Base-by-base conservation (phyloP, 2,888 invertebrate species). In the Salpingus planirostris region DNA sequence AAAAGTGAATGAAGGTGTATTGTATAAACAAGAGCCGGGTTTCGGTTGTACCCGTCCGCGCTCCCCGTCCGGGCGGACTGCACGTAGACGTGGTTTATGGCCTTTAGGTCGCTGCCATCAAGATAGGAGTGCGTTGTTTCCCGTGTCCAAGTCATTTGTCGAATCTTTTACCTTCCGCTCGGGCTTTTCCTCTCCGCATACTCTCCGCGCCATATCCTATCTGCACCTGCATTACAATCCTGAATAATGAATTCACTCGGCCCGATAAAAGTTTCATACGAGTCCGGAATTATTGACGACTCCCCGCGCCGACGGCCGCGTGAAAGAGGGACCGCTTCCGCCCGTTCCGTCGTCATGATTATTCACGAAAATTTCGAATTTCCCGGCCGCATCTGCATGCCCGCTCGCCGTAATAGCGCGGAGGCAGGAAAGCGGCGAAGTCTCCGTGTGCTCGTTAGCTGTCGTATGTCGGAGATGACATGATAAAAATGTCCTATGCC, bases 1-100 rank as follows among this genome's bases (percentile, higher is more conserved):
- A 53, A 50, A 52, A 52, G 46, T 52, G 53, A 53, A 53, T 53
- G 53, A 53, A 53, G 49, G 49, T 49, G 18, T 18, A 46, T 38
- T 43, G 36, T 41, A 41, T 43, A 43, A 41, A 41, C 41, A 41
- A 43, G n/a, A n/a, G n/a, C n/a, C n/a, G n/a, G n/a, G n/a, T 32
- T 40, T 29, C 33, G 15, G 31, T 35, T 24, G 25, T 28, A 38
- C 38, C 31, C 29, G 39, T 28, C 27, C 21, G 24, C 14, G 26
- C 27, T 24, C 37, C 32, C 25, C 28, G 25, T 22, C 27, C 23
- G 29, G 32, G 28, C 28, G 21, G 33, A 14, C 18, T 30, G 15
- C 38, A 42, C 42, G 42, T 42, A 42, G 38, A 39, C 34, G 29
- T 43, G 33, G 31, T 43, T 43, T 43, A 43, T 42, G 43, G 26